Conservation (phyloP, 2,797 vertebrate genomes). For the Loriculus beryllinus region DNA sequence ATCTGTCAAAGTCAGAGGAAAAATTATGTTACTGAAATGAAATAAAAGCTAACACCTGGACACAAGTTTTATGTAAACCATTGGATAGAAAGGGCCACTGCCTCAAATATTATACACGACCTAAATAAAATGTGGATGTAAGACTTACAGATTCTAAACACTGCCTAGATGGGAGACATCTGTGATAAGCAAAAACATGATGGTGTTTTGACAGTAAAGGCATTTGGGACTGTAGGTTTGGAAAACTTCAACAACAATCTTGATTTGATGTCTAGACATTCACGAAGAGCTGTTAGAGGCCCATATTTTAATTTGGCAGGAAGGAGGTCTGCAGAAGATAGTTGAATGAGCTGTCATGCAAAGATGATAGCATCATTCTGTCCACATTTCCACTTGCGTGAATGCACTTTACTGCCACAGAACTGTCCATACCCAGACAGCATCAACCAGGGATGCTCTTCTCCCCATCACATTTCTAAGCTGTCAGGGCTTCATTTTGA, state of each 20-base stretch:
- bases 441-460: neutral
- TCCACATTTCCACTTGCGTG: neutral
- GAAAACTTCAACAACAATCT: neutral
- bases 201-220: neutral
- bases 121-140: neutral
- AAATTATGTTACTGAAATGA: neutral
- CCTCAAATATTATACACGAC: neutral
- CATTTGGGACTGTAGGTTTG: neutral
- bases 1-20: conserved; percentile 10
- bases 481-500: neutral
- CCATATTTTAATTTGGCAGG: neutral
- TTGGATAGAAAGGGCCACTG: neutral
- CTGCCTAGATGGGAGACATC: neutral
- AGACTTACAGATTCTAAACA: neutral
- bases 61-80: neutral
- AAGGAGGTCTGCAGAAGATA: neutral
- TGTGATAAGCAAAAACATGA: neutral
- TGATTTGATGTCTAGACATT: conserved; percentile 32
- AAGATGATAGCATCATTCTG: neutral
- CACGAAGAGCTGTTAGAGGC: neutral
- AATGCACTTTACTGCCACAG: neutral
- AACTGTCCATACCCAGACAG: neutral
- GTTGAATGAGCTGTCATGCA: neutral
- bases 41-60: neutral
- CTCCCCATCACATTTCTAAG: neutral